Evolutionary conservation across 1,140 invertebrate genomes (phyloP).

Genomic region (Leptinotarsa lineolata): DNA sequence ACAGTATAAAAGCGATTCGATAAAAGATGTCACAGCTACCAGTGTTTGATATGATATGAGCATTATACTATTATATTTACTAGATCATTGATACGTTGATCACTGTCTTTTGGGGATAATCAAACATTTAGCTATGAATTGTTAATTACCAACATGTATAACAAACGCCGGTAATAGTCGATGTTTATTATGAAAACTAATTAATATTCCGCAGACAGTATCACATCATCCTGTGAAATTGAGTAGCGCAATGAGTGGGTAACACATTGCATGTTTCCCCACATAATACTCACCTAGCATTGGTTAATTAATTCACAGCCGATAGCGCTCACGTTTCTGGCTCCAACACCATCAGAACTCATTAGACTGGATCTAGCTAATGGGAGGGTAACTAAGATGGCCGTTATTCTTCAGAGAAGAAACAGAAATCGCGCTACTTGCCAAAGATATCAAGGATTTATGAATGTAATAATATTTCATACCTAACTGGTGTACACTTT

Average conservation of each 20-base stretch:
- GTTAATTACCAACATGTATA: neutral
- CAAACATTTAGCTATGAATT: neutral
- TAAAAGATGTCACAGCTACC: too few relatives aligned
- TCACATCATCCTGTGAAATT: constrained; percentile 1
- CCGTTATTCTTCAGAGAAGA: too few relatives aligned
- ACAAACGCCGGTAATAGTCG: neutral
- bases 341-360: constrained; percentile 41
- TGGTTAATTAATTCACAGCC: constrained; percentile 43
- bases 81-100: too few relatives aligned
- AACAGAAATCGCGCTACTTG: too few relatives aligned
- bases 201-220: neutral
- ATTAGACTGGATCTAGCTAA: constrained; percentile 35
- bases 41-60: too few relatives aligned
- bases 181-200: constrained; percentile 5
- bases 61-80: too few relatives aligned
- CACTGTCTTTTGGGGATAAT: too few relatives aligned
- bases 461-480: too few relatives aligned
- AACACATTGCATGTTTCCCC: constrained; percentile 31
- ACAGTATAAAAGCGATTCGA: too few relatives aligned
- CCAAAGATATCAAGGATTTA: too few relatives aligned
- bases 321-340: constrained; percentile 39
- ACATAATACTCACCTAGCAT: constrained; percentile 34
- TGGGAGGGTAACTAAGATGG: constrained; percentile 25
- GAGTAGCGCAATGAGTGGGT: neutral
- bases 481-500: too few relatives aligned